A percentile compares a stretch with the other conserved stretches of the same genome.
phyloP scores from a whole-genome alignment of 2,888 invertebrate genomes.

The Tetranychus truncatus region DNA sequence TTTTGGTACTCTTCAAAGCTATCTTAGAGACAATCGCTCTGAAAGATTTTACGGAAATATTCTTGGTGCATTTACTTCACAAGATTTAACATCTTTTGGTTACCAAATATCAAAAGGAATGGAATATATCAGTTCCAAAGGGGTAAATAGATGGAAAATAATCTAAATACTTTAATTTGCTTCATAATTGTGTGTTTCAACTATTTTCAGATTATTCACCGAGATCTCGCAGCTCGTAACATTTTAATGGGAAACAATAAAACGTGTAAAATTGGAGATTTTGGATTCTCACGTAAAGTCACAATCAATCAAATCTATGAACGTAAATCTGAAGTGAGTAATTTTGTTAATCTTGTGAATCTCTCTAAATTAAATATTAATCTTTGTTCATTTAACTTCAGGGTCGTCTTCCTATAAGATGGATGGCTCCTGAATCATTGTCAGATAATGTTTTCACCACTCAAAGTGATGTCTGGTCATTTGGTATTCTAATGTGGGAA shows the following conservation, averaged over 20 bases:
- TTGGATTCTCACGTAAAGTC: slow-evolving; percentile 59
- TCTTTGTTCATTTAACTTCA: slow-evolving; percentile 19
- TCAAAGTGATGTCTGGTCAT: slow-evolving; percentile 89
- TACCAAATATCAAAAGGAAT: slow-evolving; percentile 65
- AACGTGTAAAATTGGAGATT: slow-evolving; percentile 69
- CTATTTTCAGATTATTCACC: slow-evolving; percentile 51
- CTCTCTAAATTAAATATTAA: background rate
- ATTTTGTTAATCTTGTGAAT: background rate
- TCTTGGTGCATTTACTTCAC: slow-evolving; percentile 39
- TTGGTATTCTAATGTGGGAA: slow-evolving; percentile 80
- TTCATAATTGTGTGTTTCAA: background rate
- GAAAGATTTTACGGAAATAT: slow-evolving; percentile 38
- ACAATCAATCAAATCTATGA: slow-evolving; percentile 44
- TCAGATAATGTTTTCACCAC: slow-evolving; percentile 68
- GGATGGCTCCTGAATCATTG: slow-evolving; percentile 91
- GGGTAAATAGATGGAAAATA: slow-evolving; percentile 39
- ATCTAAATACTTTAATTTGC: background rate
- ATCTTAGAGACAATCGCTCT: slow-evolving; percentile 44
- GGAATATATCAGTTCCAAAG: slow-evolving; percentile 64
- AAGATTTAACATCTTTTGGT: slow-evolving; percentile 58
- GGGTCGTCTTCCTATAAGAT: slow-evolving; percentile 51
- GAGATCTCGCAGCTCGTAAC: slow-evolving; percentile 64
- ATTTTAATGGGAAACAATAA: slow-evolving; percentile 65
- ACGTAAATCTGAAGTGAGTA: slow-evolving; percentile 32
- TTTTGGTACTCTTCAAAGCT: slow-evolving; percentile 58